Percentiles rank a stretch among this genome's conserved stretches.
phyloP scores from a whole-genome alignment of 2,797 vertebrate species.

The Catostomus latipinnis region DNA sequence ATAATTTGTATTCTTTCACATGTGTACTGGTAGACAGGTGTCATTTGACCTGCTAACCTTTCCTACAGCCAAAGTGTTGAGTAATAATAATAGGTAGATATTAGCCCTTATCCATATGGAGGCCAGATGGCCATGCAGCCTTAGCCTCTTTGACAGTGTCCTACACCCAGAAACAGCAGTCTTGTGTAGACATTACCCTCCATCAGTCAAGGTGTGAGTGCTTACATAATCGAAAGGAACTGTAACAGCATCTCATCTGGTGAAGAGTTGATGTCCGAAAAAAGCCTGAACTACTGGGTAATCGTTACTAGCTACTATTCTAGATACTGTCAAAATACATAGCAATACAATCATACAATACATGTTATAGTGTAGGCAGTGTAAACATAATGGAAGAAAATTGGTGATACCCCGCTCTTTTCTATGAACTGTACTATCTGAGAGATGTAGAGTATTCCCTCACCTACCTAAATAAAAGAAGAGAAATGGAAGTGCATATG shows the following conservation, averaged over 20 bases:
- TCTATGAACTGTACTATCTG: neutral
- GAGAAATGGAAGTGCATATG: conserved; percentile 63
- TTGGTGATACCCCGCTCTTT: neutral
- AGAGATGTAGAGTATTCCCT: conserved; percentile 35
- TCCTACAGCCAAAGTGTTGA: conserved; percentile 72
- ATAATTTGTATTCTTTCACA: neutral
- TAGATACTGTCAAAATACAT: neutral
- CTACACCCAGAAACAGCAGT: conserved; percentile 45
- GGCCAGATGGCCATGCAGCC: conserved; percentile 76
- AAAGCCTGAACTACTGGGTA: neutral
- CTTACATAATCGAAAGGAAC: conserved; percentile 14
- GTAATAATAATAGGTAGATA: conserved; percentile 78
- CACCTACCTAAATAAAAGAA: conserved; percentile 53
- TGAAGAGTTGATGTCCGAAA: neutral
- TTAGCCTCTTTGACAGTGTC: conserved; percentile 73
- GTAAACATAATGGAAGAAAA: conserved; percentile 41
- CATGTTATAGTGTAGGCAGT: conserved; percentile 33
- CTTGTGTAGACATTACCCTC: conserved; percentile 46
- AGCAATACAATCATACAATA: conserved; percentile 35
- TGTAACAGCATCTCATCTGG: neutral
- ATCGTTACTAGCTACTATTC: neutral
- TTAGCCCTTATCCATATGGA: conserved; percentile 75
- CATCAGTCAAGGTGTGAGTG: conserved; percentile 42
- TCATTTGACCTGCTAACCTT: conserved; percentile 68
- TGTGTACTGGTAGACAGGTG: conserved; percentile 6